A percentile compares a stretch with the other conserved stretches of the same genome.
These are phyloP conservation scores for Halichoeres trimaculatus DNA, from an alignment of 2,113 vertebrate genomes.

Conservation along the genomic window DNA sequence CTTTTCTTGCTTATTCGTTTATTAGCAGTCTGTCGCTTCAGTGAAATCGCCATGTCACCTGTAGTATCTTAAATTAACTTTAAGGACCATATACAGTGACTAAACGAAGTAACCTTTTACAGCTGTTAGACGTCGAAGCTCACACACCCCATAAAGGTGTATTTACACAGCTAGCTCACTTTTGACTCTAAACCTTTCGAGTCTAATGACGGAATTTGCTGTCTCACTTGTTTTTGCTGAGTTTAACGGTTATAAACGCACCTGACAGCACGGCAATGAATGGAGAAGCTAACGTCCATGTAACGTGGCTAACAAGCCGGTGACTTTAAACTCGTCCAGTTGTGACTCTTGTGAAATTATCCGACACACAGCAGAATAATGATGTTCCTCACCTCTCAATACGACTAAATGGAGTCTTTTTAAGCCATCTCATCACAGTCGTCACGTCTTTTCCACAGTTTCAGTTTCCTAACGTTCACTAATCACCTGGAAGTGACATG, in stretches of 20 bases:
- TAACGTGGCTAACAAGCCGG: constrained; percentile 21
- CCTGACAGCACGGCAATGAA: constrained; percentile 29
- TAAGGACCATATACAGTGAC: background rate
- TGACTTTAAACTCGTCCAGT: background rate
- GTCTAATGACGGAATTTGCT: background rate
- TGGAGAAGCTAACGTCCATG: constrained; percentile 13
- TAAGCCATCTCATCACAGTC: constrained; percentile 36
- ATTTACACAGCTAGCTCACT: background rate
- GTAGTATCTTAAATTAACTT: background rate
- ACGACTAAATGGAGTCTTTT: background rate
- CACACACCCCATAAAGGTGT: rapidly evolving
- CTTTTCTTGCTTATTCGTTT: background rate
- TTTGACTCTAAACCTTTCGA: background rate
- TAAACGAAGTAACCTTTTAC: background rate
- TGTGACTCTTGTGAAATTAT: background rate
- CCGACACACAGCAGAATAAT: rapidly evolving
- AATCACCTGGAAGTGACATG: constrained; percentile 38
- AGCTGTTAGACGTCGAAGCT: background rate
- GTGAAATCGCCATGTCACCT: background rate
- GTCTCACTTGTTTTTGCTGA: background rate
- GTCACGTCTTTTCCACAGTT: background rate
- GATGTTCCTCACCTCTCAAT: constrained; percentile 32
- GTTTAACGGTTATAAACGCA: background rate
- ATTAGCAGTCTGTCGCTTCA: background rate
- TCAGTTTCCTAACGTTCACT: constrained; percentile 18